Percentiles rank a stretch among this genome's conserved stretches.
These are phyloP conservation scores for Cyanistes caeruleus DNA, from an alignment of 2,113 vertebrate genomes.

Conservation along the genomic window DNA sequence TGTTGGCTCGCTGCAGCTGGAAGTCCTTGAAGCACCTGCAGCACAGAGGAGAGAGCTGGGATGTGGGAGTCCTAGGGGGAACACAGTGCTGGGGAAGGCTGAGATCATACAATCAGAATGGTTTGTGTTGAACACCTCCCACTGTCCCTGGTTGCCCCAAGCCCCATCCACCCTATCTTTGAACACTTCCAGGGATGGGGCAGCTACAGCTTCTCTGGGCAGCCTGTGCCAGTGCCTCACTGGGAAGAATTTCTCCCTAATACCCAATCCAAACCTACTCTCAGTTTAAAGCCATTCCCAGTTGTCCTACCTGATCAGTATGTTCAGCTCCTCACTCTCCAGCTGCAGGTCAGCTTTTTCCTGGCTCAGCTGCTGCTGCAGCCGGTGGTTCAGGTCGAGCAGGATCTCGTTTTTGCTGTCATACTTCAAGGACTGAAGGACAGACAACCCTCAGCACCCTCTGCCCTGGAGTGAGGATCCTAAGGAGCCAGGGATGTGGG, in stretches of 20 bases:
- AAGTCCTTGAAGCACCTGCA: slow-evolving; percentile 97
- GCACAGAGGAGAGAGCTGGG: not conserved
- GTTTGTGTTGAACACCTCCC: not conserved
- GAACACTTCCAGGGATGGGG: not conserved
- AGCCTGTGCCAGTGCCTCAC: not conserved
- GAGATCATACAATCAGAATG: not conserved
- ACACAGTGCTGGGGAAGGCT: not conserved
- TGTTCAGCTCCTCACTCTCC: slow-evolving; percentile 98
- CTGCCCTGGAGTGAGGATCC: not conserved
- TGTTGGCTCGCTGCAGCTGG: slow-evolving; percentile 94
- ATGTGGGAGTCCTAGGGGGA: not conserved
- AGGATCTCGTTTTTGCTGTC: slow-evolving; percentile 85
- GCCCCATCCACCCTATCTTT: not conserved
- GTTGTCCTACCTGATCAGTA: slow-evolving; percentile 88
- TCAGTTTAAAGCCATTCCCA: not conserved
- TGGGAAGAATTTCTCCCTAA: not conserved
- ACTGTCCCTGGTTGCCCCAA: not conserved
- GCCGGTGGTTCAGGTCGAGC: slow-evolving; percentile 85
- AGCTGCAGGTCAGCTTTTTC: slow-evolving; percentile 94
- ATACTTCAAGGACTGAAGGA: slow-evolving; percentile 85
- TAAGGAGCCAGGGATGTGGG: not conserved
- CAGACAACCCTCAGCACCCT: not conserved
- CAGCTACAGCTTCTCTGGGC: not conserved
- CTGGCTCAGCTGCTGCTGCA: slow-evolving; percentile 94
- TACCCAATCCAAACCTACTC: not conserved